Conservation (phyloP, 2,113 vertebrate genomes). For the Plecotus auritus region DNA sequence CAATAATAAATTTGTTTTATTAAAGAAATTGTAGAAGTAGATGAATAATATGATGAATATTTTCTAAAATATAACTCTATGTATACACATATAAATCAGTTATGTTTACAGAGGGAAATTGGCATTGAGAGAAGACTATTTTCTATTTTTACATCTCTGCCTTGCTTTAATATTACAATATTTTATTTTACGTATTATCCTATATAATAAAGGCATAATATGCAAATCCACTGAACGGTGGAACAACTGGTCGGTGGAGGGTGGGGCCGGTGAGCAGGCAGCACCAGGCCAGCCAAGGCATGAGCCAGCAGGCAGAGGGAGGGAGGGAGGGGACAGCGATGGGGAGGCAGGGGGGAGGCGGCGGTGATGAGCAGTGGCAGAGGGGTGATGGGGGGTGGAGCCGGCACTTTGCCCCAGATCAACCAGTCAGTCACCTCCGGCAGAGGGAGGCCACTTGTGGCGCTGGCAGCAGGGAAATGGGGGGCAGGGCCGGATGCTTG, state of each 20-base stretch:
- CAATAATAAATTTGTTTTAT: neutral
- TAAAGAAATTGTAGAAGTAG: neutral
- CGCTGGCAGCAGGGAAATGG: rapidly evolving
- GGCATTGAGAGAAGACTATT: neutral
- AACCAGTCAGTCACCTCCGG: rapidly evolving
- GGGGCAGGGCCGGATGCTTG: no score
- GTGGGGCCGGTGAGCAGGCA: no score
- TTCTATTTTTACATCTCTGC: neutral
- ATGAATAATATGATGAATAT: neutral
- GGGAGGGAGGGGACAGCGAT: no score
- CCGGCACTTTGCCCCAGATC: no score
- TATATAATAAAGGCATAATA: no score
- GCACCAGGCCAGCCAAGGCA: no score
- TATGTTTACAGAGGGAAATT: neutral
- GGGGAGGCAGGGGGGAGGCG: rapidly evolving
- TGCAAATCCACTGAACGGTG: no score
- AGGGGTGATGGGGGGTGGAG: no score
- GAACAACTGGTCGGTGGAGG: no score
- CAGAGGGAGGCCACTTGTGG: no score
- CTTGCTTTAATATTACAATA: neutral
- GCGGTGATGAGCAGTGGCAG: no score
- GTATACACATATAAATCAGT: neutral
- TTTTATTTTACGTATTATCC: neutral
- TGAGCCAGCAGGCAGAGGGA: no score
- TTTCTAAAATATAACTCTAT: neutral